phyloP scores from a whole-genome alignment of 2,797 vertebrate species.

The Glyptemys insculpta region DNA sequence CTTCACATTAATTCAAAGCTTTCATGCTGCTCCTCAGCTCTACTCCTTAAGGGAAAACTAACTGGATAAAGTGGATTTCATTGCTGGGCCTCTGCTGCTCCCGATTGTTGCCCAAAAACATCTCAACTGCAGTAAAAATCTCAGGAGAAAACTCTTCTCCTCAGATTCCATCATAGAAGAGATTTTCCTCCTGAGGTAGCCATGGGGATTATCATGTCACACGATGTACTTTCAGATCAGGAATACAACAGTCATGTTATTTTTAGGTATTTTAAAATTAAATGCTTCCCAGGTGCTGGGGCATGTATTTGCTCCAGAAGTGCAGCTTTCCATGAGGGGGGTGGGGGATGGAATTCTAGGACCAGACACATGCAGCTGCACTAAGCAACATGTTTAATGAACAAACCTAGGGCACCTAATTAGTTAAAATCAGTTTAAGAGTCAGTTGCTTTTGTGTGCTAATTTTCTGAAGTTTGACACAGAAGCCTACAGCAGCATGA shows the following conservation, averaged over 20 bases:
- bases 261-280: background rate
- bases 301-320: background rate
- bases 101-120: background rate
- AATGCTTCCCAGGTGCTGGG: background rate
- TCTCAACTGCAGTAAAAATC: background rate
- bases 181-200: background rate
- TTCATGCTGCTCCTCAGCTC: background rate
- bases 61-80: background rate
- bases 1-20: background rate
- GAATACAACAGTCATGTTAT: background rate
- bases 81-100: background rate
- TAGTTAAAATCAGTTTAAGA: fast-evolving
- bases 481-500: background rate
- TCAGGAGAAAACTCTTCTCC: background rate
- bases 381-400: background rate
- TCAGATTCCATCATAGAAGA: background rate
- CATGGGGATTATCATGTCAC: background rate
- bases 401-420: background rate
- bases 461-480: background rate
- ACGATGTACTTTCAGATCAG: background rate
- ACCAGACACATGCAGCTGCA: background rate
- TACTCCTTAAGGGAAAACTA: background rate
- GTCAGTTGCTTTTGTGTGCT: background rate
- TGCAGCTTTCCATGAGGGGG: background rate
- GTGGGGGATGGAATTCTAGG: background rate